Percentiles rank a stretch among this genome's conserved stretches.
phyloP scores from a whole-genome alignment of 2,113 vertebrate genomes.

The Antidorcas marsupialis region DNA sequence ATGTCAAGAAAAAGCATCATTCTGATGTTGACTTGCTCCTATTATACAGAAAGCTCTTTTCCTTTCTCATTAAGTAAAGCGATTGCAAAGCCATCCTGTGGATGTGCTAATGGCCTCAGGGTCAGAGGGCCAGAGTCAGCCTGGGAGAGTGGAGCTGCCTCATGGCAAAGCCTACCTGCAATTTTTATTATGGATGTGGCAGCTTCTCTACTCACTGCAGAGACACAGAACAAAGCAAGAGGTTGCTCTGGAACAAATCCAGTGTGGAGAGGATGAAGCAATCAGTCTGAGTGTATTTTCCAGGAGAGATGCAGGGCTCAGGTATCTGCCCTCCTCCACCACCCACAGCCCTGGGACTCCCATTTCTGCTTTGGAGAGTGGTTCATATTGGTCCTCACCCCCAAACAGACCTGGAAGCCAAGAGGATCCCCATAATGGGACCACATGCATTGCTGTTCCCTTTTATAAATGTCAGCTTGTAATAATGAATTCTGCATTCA shows the following conservation, averaged over 20 bases:
- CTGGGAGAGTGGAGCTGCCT: neutral
- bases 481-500: neutral
- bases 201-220: too few relatives aligned
- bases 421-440: too few relatives aligned
- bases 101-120: neutral
- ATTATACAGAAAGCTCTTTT: neutral
- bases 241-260: neutral
- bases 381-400: too few relatives aligned
- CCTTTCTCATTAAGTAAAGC: neutral
- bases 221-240: neutral
- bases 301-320: neutral
- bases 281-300: neutral
- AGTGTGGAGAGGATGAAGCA: neutral
- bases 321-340: neutral
- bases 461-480: neutral
- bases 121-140: neutral
- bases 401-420: neutral
- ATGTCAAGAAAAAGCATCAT: neutral
- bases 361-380: neutral
- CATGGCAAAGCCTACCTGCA: neutral
- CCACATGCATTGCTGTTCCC: too few relatives aligned
- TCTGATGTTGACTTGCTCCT: neutral
- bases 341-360: accelerated
- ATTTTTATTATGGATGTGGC: neutral
- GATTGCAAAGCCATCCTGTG: neutral